Evolutionary conservation across 2,888 invertebrate genomes (phyloP), one percentile per base, ranked within the genome.

Genomic region (Orthosia gothica): DNA sequence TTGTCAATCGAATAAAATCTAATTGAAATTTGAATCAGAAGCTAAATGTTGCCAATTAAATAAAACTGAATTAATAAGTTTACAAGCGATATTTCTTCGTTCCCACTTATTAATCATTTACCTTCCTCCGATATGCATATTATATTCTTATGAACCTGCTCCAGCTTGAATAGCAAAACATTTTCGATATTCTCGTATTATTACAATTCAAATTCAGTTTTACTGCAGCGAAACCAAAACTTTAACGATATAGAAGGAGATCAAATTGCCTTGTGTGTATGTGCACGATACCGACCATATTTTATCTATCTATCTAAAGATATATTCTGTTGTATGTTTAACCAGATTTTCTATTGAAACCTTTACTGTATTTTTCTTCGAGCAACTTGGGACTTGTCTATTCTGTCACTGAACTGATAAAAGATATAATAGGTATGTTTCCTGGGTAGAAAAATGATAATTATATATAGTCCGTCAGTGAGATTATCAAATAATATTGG

Each of bases 161-260:
- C n/a, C 47, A 49, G 23, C 15, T 47, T 50, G 13, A 45, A 54
- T 20, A 76, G 20, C 50, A 7, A 61, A 65, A 54, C 16, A 15
- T 54, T 40, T 79, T 23, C 66, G 16, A 9, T 55, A 50, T 54
- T 59, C 3, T 20, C 18, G n/a, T 79, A 79, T 61, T 72, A 79
- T 72, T 45, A 49, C 40, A 71, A 54, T 71, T 71, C 52, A 54
- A 59, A 54, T 70, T 61, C 59, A 79, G 26, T 54, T 40, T 61
- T 49, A 49, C 18, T 3, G 18, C 9, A 54, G 32, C 23, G 12
- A 54, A 23, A 71, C 54, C 20, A 59, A 71, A 54, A n/a, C 26
- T n/a, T 13, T 45, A 77, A 47, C 16, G 2, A 4, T 47, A 18
- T 32, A 47, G 40, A 15, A 40, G 9, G 18, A 54, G 40, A 20